Base-by-base conservation (phyloP, 1,140 invertebrate species). In the Dryas iulia region DNA sequence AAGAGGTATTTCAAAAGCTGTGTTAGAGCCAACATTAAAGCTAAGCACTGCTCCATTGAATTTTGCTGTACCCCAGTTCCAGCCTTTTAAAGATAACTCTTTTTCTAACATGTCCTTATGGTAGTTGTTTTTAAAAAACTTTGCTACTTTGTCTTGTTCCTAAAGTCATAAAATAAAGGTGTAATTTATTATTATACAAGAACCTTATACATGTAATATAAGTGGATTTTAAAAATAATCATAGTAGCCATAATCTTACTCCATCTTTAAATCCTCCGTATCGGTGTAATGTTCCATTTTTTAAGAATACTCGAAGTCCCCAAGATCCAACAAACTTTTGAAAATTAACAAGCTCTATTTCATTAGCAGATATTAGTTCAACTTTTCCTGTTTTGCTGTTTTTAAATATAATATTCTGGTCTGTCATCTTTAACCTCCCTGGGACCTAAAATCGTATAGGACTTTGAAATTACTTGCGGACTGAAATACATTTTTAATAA, bases 1-100 rank as follows among this genome's bases (percentile, higher is more conserved):
- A 2, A 99, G 83, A 0, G 99, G 99, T 78, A 99, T 96, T 93
- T 99, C 99, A 94, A 99, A 99, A 0, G 97, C 97, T 21, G 96
- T 96, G 65, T 96, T 94, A 61, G 95, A 95, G 12, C 97, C 97
- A 52, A 99, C 95, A 86, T 99, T 96, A 91, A 99, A 99, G 82
- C 96, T 97, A 0, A 99, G 86, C 1, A 97, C 95, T 59, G 98
- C 96, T 24, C 98, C 98, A 86, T 95, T 95, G 87, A 99, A 99
- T 77, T 98, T 97, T 10, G 97, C 97, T 1, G 96, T 97, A 56
- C 99, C 99, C 97, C 99, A 99, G 92, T 99, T 99, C 98, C 98
- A 99, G 4, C 99, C 99, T 92, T 98, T 99, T 0, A 99, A 92
- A 78, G 97, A 97, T 31, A 98, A 90, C 80, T 99, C 98, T 83